Evolutionary conservation across 2,888 invertebrate genomes (phyloP).

Genomic region (Drosophila borealis): DNA sequence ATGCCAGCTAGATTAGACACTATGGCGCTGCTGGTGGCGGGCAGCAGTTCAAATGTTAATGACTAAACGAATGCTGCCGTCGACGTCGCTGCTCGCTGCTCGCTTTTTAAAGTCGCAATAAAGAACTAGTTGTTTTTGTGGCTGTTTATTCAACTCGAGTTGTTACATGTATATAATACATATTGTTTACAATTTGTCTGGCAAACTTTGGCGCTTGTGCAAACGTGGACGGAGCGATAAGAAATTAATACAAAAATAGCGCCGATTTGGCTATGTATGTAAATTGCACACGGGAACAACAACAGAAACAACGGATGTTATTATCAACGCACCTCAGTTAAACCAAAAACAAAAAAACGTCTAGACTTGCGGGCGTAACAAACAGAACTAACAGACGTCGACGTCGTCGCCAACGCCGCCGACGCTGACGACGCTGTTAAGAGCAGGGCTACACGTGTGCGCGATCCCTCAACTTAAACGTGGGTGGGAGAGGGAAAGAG

Average conservation of each 20-base stretch:
- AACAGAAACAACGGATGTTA: conserved; percentile 37
- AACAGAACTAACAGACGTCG: conserved; percentile 53
- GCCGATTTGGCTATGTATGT: conserved; percentile 21
- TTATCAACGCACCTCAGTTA: conserved; percentile 69
- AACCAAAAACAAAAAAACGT: conserved; percentile 50
- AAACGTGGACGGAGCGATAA: conserved; percentile 54
- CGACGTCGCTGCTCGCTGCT: conserved; percentile 8
- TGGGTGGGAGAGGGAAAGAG: conserved; percentile 4
- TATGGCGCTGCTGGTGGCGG: conserved; percentile 50
- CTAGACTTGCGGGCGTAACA: conserved; percentile 70
- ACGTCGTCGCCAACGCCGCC: neutral
- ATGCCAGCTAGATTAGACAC: conserved; percentile 53
- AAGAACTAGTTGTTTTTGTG: conserved; percentile 36
- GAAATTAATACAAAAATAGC: conserved; percentile 45
- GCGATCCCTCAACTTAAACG: conserved; percentile 21
- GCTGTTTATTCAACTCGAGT: conserved; percentile 43
- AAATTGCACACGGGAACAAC: conserved; percentile 54
- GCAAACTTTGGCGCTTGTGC: conserved; percentile 46
- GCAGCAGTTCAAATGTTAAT: conserved; percentile 62
- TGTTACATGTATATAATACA: conserved; percentile 34
- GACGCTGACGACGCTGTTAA: conserved; percentile 21
- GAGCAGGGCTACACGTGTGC: conserved; percentile 60
- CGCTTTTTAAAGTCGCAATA: conserved; percentile 68
- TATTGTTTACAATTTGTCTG: conserved; percentile 70
- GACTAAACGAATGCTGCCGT: conserved; percentile 43